These are phyloP conservation scores for Parasteatoda lunata DNA, from an alignment of 2,888 invertebrate species.

Conservation along the genomic window DNA sequence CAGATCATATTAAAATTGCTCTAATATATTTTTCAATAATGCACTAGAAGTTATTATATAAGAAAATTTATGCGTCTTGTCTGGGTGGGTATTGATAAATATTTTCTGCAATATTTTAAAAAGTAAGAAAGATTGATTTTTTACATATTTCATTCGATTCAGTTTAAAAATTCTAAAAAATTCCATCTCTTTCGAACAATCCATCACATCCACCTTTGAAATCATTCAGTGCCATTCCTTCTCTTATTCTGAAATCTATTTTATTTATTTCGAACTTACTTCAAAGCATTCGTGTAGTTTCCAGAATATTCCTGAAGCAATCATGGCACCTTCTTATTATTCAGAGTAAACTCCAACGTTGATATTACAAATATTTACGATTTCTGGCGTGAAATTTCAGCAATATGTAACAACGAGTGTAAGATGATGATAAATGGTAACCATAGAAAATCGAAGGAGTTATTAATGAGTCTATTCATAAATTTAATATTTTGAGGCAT, in stretches of 20 bases:
- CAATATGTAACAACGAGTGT: not conserved
- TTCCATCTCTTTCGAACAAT: constrained; percentile 18
- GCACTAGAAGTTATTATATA: too few relatives aligned
- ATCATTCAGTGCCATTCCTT: constrained; percentile 28
- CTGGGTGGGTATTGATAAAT: too few relatives aligned
- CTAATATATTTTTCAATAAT: too few relatives aligned
- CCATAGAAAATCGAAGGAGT: too few relatives aligned
- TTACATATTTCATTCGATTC: constrained; percentile 22
- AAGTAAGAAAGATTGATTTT: not conserved
- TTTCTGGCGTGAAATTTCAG: not conserved
- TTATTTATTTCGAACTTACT: constrained; percentile 11
- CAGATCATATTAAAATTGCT: too few relatives aligned
- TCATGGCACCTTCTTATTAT: constrained; percentile 20
- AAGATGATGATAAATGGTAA: too few relatives aligned
- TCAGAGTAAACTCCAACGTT: constrained; percentile 21
- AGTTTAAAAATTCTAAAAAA: constrained; percentile 28
- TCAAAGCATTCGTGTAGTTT: constrained; percentile 7
- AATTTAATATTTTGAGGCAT: too few relatives aligned
- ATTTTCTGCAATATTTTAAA: too few relatives aligned
- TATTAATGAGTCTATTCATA: too few relatives aligned
- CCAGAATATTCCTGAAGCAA: constrained; percentile 10
- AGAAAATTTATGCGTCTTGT: too few relatives aligned
- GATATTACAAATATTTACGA: constrained; percentile 28
- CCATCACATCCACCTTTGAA: constrained; percentile 37
- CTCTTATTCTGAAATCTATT: constrained; percentile 7